A percentile compares a stretch with the other conserved stretches of the same genome.
Conservation (phyloP, 2,113 vertebrate species). For the Heteronetta atricapilla region DNA sequence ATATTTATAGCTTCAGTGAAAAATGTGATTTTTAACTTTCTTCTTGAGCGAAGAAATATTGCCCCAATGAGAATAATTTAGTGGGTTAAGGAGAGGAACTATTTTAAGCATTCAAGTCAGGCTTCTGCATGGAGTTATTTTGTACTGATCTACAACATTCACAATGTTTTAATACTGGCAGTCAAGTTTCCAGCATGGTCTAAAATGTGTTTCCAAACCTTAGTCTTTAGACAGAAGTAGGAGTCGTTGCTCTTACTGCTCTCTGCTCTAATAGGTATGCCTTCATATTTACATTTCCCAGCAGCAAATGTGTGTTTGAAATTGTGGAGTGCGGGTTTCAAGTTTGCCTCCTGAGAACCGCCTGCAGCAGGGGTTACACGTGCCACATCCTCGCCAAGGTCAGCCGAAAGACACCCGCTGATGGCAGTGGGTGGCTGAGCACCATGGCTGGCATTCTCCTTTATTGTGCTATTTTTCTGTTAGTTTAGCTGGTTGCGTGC, state of each 20-base stretch:
- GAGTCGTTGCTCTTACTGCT: neutral
- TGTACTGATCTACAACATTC: neutral
- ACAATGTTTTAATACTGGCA: neutral
- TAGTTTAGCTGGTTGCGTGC: neutral
- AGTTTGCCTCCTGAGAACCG: neutral
- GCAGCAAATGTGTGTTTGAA: neutral
- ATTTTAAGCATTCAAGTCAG: neutral
- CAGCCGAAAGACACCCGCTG: neutral
- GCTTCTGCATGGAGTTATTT: neutral
- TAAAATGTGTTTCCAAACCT: neutral
- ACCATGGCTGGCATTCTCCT: neutral
- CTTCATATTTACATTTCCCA: neutral
- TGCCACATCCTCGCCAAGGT: accelerated
- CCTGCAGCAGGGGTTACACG: accelerated
- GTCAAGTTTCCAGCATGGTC: neutral
- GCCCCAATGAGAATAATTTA: neutral
- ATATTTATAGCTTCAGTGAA: neutral
- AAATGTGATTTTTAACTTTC: neutral
- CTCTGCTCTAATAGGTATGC: neutral
- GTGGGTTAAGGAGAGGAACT: neutral
- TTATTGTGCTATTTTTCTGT: neutral
- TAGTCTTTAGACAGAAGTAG: neutral
- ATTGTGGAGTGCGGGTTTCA: neutral
- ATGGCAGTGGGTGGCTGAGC: neutral
- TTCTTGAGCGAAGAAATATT: neutral